Conservation (phyloP, 2,888 invertebrate genomes). For the Cantharis rufa region DNA sequence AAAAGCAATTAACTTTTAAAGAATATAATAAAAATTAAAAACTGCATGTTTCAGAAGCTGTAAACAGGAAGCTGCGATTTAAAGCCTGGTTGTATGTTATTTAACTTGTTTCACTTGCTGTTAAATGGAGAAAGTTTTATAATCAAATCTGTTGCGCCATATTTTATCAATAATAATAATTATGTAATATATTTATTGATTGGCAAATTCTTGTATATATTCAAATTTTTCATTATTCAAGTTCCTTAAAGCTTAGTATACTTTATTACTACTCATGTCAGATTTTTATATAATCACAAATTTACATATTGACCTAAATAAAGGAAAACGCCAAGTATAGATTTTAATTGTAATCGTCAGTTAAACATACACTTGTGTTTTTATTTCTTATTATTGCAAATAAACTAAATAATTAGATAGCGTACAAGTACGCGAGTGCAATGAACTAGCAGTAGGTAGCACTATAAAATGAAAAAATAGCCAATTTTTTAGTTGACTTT, state of each 20-base stretch:
- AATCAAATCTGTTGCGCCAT: not conserved
- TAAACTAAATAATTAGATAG: not conserved
- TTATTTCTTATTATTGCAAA: not conserved
- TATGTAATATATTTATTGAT: slow-evolving; percentile 1
- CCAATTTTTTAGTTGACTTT: not conserved
- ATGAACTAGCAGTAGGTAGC: not conserved
- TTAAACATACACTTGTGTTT: not conserved
- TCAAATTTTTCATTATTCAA: not conserved
- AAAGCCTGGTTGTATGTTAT: not conserved
- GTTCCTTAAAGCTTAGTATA: not conserved
- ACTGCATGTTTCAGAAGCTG: slow-evolving; percentile 1
- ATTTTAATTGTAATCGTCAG: not conserved
- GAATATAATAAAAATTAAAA: not conserved
- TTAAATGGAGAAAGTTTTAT: not conserved
- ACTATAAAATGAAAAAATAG: not conserved
- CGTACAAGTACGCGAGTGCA: not conserved
- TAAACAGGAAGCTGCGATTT: not conserved
- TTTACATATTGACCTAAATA: not conserved
- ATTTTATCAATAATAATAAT: not conserved
- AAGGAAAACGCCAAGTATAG: not conserved
- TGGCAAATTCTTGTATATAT: not conserved
- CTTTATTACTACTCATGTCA: not conserved
- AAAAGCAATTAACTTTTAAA: not conserved
- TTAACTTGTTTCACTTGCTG: not conserved
- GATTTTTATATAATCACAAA: not conserved